Percentiles rank a stretch among this genome's conserved stretches.
phyloP scores from a whole-genome alignment of 2,888 invertebrate genomes.

The Andricus quercusramuli region DNA sequence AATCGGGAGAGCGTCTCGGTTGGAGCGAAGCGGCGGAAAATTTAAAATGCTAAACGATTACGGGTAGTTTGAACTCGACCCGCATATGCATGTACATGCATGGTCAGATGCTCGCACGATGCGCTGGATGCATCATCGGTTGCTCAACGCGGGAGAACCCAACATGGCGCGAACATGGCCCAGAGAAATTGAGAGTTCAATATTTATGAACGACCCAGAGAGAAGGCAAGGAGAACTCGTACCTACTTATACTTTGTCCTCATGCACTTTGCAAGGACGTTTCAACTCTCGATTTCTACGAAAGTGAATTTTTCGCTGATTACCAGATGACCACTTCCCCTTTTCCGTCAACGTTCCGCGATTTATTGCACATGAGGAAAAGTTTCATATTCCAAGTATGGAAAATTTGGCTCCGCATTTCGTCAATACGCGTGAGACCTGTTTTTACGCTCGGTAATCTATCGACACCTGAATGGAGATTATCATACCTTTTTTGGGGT shows the following conservation, averaged over 20 bases:
- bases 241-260: conserved; percentile 31
- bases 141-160: conserved; percentile 52
- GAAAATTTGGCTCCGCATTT: conserved; percentile 16
- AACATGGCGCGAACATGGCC: conserved; percentile 55
- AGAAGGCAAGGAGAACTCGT: conserved; percentile 62
- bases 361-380: conserved; percentile 24
- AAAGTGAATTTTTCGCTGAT: conserved; percentile 49
- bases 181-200: conserved; percentile 71
- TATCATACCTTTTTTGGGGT: conserved; percentile 37
- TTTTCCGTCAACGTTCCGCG: conserved; percentile 15
- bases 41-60: conserved; percentile 59
- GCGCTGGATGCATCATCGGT: conserved; percentile 66
- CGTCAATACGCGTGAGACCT: neutral
- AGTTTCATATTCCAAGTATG: conserved; percentile 14
- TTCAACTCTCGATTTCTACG: conserved; percentile 57
- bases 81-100: conserved; percentile 55
- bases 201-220: conserved; percentile 69
- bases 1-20: conserved; percentile 35
- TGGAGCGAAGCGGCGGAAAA: conserved; percentile 48
- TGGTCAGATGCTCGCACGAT: conserved; percentile 60
- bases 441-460: neutral
- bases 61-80: conserved; percentile 56
- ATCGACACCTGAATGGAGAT: neutral
- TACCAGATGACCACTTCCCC: conserved; percentile 15
- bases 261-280: conserved; percentile 45